Percentiles rank a stretch among this genome's conserved stretches.
Evolutionary conservation across 2,113 vertebrate species (phyloP).

Genomic region (Tapirus terrestris): DNA sequence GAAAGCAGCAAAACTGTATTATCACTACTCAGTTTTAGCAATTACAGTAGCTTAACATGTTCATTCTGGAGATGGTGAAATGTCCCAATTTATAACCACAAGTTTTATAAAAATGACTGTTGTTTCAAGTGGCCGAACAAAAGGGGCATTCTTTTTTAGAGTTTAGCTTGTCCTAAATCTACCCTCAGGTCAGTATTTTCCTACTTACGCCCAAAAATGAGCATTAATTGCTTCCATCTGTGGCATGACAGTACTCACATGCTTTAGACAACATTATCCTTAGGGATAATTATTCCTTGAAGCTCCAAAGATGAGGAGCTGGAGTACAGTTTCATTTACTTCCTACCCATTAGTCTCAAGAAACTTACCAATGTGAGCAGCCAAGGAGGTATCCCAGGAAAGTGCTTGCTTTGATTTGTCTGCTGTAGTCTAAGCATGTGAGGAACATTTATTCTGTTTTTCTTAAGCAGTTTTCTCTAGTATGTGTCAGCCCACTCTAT

Average conservation of each 20-base stretch:
- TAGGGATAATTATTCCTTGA: neutral
- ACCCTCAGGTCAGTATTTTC: conserved; percentile 18
- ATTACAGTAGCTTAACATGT: conserved; percentile 4
- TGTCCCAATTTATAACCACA: conserved; percentile 36
- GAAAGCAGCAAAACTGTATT: conserved; percentile 1
- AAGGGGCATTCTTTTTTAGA: neutral
- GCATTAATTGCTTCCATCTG: neutral
- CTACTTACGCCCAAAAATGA: neutral
- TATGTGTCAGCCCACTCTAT: neutral
- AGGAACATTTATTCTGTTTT: neutral
- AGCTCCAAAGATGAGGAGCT: neutral
- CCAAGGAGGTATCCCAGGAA: neutral
- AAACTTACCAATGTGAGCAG: neutral
- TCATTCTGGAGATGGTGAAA: conserved; percentile 1
- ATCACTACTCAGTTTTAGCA: conserved; percentile 29
- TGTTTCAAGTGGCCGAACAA: conserved; percentile 51
- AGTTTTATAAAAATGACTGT: conserved; percentile 34
- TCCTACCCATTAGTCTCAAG: neutral
- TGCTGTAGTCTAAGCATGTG: neutral
- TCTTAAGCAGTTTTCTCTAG: conserved; percentile 25
- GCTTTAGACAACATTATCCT: neutral
- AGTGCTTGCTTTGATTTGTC: neutral
- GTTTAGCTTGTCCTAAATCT: conserved; percentile 17
- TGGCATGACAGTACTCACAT: neutral
- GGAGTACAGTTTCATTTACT: neutral